Evolutionary conservation across 2,888 invertebrate genomes (phyloP).

Genomic region (Bombyx huttoni): DNA sequence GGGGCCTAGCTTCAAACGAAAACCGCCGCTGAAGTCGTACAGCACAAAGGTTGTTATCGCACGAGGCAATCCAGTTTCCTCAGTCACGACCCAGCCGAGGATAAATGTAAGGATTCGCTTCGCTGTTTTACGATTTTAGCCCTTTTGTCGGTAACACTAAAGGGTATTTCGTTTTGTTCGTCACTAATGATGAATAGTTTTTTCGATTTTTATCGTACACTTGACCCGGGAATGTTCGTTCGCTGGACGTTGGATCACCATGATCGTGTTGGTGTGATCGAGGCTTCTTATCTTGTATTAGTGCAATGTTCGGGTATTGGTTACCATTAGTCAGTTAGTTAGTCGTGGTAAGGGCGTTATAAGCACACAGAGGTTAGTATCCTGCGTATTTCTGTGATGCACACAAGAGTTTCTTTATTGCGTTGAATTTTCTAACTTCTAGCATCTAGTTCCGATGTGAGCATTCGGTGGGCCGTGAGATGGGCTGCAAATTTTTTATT

Average conservation of each 20-base stretch:
- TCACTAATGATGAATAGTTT: slow-evolving; percentile 35
- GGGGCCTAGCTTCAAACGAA: slow-evolving; percentile 9
- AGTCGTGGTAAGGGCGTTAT: too few species aligned
- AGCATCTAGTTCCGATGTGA: too few species aligned
- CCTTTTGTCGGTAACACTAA: slow-evolving; percentile 10
- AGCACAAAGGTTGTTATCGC: slow-evolving; percentile 15
- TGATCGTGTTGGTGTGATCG: slow-evolving; percentile 20
- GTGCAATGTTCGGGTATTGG: not conserved
- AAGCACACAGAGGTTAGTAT: too few species aligned
- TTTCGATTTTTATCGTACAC: slow-evolving; percentile 56
- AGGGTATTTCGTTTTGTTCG: slow-evolving; percentile 16
- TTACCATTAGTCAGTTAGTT: not conserved
- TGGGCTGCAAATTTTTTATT: too few species aligned
- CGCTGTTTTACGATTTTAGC: slow-evolving; percentile 17
- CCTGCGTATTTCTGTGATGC: too few species aligned
- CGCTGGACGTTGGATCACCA: slow-evolving; percentile 24
- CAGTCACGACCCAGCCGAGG: slow-evolving; percentile 62
- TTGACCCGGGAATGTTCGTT: slow-evolving; percentile 59
- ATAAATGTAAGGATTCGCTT: slow-evolving; percentile 42
- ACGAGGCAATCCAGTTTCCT: slow-evolving; percentile 18
- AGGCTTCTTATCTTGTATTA: not conserved
- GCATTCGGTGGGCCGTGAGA: too few species aligned
- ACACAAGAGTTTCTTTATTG: too few species aligned
- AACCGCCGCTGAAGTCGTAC: slow-evolving; percentile 9
- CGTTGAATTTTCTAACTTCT: too few species aligned